Evolutionary conservation across 2,113 vertebrate species (phyloP), one percentile per base, ranked within the genome.

Genomic region (Microcebus jonahi): DNA sequence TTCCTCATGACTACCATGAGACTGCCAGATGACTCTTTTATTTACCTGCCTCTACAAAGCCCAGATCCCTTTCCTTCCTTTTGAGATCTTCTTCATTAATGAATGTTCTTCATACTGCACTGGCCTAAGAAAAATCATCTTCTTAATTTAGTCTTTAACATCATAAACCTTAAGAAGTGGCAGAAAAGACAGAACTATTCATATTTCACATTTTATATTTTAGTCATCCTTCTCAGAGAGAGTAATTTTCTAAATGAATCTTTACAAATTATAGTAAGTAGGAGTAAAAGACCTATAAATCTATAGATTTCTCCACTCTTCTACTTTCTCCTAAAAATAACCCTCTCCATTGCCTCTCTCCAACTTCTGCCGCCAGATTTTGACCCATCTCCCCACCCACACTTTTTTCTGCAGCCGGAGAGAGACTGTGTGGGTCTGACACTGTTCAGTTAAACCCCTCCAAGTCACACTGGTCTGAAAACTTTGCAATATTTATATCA

Each of bases 371-470:
- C 34, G 5, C 27, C n/a, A 17, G 4, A 36, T 81, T 53, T 9
- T 68, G 34, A 80, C 34, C 10, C 12, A 39, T 8, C 23, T 86
- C 29, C 68, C 6, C 15, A 36, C 39, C 20, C 17, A 45, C 50
- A 9, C n/a, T 14, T 61, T 31, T 76, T n/a, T 20, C 3, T 14
- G 2, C 31, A 65, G 17, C 6, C 53, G 21, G 53, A 36, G 7
- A 50, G 17, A 57, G 0, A 11, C 8, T 13, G 45, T 53, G 11
- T 25, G 81, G 6, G 18, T 8, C 0, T 31, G 18, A n/a, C 4
- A 25, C 42, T 45, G 39, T 18, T 93, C 55, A 50, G 2, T 14
- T 57, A 61, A 39, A 45, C 23, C 8, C 27, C 31, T 27, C 21
- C 15, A 2, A 25, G 20, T 73, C 71, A 75, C 5, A 9, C 3